A percentile compares a stretch with the other conserved stretches of the same genome.
These are phyloP conservation scores for Lasioglossum vierecki DNA, from an alignment of 2,888 invertebrate genomes.

Conservation along the genomic window DNA sequence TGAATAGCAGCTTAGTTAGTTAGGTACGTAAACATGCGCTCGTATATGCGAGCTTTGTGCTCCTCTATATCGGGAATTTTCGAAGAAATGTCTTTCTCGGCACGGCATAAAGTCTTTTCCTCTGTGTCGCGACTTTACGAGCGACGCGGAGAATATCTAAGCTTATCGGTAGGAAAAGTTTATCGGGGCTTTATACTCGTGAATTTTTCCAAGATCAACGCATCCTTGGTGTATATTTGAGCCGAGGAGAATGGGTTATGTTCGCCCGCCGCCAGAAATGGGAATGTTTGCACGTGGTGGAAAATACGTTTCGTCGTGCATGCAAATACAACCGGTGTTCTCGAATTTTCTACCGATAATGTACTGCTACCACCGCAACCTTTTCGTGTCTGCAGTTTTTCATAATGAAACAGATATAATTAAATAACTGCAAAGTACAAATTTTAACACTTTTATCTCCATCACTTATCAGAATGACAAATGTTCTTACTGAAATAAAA, in stretches of 20 bases:
- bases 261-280: constrained; percentile 18
- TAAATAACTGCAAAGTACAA: not conserved
- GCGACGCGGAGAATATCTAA: constrained; percentile 30
- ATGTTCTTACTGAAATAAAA: not conserved
- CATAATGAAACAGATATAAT: not conserved
- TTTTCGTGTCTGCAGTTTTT: not conserved
- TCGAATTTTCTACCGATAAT: constrained; percentile 24
- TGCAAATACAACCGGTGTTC: constrained; percentile 16
- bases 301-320: constrained; percentile 32
- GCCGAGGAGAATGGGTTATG: constrained; percentile 41
- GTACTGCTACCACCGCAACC: not conserved
- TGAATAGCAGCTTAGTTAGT: constrained; percentile 18
- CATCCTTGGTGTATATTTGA: constrained; percentile 34
- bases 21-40: not conserved
- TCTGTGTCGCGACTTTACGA: constrained; percentile 20
- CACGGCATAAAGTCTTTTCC: constrained; percentile 29
- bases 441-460: not conserved
- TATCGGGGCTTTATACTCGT: constrained; percentile 50
- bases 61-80: constrained; percentile 43
- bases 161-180: constrained; percentile 51
- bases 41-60: not conserved
- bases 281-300: constrained; percentile 47
- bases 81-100: constrained; percentile 40
- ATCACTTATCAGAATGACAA: not conserved
- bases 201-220: constrained; percentile 57